phyloP scores from a whole-genome alignment of 1,140 invertebrate species.

The Odontomachus brunneus region DNA sequence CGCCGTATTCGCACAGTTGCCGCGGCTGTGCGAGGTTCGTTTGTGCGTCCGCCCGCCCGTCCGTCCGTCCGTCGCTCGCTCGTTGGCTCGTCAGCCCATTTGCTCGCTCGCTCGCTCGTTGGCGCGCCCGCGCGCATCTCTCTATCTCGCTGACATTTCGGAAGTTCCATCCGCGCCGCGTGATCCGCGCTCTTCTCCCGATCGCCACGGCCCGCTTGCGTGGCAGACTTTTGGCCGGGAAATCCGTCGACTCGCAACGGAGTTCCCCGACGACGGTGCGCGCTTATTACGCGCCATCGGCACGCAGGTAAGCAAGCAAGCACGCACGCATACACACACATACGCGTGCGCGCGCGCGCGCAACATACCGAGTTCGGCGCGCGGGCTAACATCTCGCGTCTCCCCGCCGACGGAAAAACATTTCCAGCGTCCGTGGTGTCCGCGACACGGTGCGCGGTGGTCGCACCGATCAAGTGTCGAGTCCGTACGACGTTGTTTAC shows the following conservation, averaged over 20 bases:
- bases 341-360: too few relatives aligned
- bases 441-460: neutral
- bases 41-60: neutral
- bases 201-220: too few relatives aligned
- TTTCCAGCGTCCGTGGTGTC: neutral
- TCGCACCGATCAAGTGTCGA: too few relatives aligned
- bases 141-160: too few relatives aligned
- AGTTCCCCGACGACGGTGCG: constrained; percentile 9
- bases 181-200: too few relatives aligned
- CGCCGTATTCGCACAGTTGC: constrained; percentile 36
- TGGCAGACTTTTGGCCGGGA: neutral
- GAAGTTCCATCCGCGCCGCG: too few relatives aligned
- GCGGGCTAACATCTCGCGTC: too few relatives aligned
- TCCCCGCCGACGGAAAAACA: neutral
- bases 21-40: constrained; percentile 51
- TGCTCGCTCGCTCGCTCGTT: neutral
- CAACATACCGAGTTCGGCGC: too few relatives aligned
- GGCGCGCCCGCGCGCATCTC: neutral
- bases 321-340: neutral
- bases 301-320: constrained; percentile 39
- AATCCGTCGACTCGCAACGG: too few relatives aligned
- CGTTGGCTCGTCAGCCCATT: neutral
- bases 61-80: neutral
- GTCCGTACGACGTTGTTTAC: constrained; percentile 30
- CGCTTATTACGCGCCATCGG: constrained; percentile 48